Conservation (phyloP, 2,797 vertebrate species). For the Luscinia megarhynchos region DNA sequence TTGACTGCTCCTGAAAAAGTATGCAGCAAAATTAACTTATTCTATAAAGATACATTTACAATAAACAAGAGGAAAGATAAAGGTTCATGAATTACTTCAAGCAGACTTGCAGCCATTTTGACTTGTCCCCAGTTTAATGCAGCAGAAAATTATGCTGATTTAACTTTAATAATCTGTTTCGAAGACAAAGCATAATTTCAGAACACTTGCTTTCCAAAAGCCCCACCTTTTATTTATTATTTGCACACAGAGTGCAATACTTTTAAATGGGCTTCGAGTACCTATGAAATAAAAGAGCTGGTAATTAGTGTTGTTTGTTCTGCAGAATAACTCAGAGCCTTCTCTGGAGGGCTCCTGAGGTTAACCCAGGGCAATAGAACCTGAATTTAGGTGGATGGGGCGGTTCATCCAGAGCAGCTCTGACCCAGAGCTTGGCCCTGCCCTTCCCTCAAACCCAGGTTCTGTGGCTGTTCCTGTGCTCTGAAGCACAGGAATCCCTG, state of each 20-base stretch:
- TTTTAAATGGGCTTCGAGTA: not conserved
- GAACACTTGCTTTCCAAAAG: not conserved
- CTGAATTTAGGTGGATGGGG: accelerated
- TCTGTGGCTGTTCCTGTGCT: not conserved
- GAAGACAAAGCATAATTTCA: not conserved
- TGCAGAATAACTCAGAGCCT: not conserved
- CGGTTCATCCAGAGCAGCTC: not conserved
- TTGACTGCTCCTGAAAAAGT: not conserved
- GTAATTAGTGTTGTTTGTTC: not conserved
- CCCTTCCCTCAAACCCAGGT: not conserved
- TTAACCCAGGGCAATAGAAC: not conserved
- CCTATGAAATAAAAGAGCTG: not conserved
- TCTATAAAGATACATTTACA: not conserved
- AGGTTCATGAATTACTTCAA: not conserved
- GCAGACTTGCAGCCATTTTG: constrained; percentile 25
- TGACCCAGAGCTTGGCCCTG: not conserved
- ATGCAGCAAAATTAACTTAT: not conserved
- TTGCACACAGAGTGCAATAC: not conserved
- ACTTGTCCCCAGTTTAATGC: not conserved
- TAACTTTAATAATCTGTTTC: constrained; percentile 1
- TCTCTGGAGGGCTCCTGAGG: not conserved
- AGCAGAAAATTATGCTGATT: constrained; percentile 27
- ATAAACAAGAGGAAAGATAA: constrained; percentile 2
- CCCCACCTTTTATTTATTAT: not conserved
- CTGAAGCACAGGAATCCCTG: not conserved